Evolutionary conservation across 1,140 invertebrate genomes (phyloP).

Genomic region (Oreohelix idahoensis): DNA sequence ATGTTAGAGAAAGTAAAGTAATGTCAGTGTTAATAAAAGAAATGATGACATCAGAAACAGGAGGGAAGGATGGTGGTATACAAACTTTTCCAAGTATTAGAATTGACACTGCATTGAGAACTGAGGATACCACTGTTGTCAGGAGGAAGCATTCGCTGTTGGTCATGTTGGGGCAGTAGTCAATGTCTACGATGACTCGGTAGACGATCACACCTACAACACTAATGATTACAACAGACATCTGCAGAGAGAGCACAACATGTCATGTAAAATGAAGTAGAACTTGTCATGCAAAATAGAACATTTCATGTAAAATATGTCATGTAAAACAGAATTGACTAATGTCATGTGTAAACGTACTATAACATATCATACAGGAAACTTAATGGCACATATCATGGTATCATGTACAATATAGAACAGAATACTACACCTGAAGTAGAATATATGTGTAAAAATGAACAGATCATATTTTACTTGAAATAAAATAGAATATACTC

Average conservation of each 20-base stretch:
- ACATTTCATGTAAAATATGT: too few relatives aligned
- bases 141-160: constrained; percentile 62
- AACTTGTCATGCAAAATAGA: background rate
- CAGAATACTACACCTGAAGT: too few relatives aligned
- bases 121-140: constrained; percentile 67
- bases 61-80: background rate
- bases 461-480: too few relatives aligned
- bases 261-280: background rate
- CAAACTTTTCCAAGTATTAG: constrained; percentile 70
- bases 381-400: too few relatives aligned
- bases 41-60: too few relatives aligned
- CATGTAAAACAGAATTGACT: too few relatives aligned
- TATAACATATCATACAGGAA: too few relatives aligned
- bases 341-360: too few relatives aligned
- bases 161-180: constrained; percentile 62
- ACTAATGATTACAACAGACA: constrained; percentile 61
- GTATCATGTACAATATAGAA: too few relatives aligned
- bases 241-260: constrained; percentile 34
- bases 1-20: background rate
- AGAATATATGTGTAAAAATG: too few relatives aligned
- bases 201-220: constrained; percentile 65
- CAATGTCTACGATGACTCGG: constrained; percentile 70
- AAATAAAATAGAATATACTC: too few relatives aligned
- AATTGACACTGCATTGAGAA: constrained; percentile 73
- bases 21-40: too few relatives aligned